Conservation (phyloP, 2,113 vertebrate genomes). For the Neoarius graeffei region DNA sequence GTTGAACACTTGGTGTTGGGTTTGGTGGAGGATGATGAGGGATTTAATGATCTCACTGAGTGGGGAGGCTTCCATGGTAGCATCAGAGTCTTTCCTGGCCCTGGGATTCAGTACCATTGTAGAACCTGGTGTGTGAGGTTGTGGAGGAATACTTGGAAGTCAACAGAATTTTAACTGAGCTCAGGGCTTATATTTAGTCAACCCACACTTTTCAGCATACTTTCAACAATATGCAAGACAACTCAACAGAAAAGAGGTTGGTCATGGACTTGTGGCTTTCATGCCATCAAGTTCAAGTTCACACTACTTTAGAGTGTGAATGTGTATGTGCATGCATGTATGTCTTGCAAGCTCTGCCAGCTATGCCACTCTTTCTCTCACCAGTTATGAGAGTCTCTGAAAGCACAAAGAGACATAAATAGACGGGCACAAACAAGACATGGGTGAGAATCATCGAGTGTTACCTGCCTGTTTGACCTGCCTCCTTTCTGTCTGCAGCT, state of each 20-base stretch:
- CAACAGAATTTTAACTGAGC: not conserved
- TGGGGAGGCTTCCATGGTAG: not conserved
- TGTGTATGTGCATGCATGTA: not conserved
- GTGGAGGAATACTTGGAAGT: not conserved
- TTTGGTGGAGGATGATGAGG: not conserved
- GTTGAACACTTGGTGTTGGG: not conserved
- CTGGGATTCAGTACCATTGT: not conserved
- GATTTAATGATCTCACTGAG: not conserved
- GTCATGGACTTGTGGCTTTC: not conserved
- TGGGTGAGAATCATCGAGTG: not conserved
- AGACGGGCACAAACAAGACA: not conserved
- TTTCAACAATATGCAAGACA: not conserved
- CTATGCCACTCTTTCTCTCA: not conserved
- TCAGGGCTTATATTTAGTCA: not conserved
- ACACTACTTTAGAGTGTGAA: not conserved
- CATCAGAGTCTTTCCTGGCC: not conserved
- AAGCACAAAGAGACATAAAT: not conserved
- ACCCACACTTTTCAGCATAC: not conserved
- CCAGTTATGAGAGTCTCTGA: not conserved
- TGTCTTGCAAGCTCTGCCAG: not conserved
- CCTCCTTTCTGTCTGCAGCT: not conserved
- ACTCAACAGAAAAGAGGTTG: not conserved
- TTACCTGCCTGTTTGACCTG: not conserved
- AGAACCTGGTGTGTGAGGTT: not conserved
- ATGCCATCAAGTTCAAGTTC: not conserved